These are phyloP conservation scores for Vespertilio murinus DNA, from an alignment of 2,797 vertebrate species.

Conservation along the genomic window DNA sequence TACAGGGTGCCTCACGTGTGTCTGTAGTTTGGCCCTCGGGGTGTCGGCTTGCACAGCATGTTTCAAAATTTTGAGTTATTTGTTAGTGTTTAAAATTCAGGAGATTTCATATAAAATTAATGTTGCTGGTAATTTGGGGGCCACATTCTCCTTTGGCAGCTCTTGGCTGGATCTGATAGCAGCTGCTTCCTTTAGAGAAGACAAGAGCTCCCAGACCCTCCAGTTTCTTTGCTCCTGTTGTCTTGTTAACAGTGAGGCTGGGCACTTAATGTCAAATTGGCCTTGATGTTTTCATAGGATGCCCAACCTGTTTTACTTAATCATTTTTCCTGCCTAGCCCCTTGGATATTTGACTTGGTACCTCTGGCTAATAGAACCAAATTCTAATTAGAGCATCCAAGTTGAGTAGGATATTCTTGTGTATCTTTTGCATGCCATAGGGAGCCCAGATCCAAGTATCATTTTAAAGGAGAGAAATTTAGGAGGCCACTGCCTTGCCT, in stretches of 20 bases:
- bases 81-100: slow-evolving; percentile 29
- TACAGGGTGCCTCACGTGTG: background rate
- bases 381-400: slow-evolving; percentile 19
- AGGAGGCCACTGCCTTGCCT: background rate
- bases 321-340: background rate
- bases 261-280: slow-evolving; percentile 9
- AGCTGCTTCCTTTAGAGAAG: background rate
- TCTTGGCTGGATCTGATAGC: background rate
- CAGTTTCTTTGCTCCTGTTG: background rate
- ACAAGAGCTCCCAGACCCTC: background rate
- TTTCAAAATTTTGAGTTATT: background rate
- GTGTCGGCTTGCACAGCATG: background rate
- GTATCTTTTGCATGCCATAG: background rate
- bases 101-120: slow-evolving; percentile 31
- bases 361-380: background rate
- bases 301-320: background rate
- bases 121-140: background rate
- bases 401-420: background rate
- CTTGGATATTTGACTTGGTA: slow-evolving; percentile 18
- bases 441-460: background rate
- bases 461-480: background rate
- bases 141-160: background rate
- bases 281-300: slow-evolving; percentile 14
- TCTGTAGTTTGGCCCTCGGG: background rate
- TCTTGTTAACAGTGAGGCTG: background rate